phyloP scores from a whole-genome alignment of 2,888 invertebrate genomes.

The Leucoptera coffeella region DNA sequence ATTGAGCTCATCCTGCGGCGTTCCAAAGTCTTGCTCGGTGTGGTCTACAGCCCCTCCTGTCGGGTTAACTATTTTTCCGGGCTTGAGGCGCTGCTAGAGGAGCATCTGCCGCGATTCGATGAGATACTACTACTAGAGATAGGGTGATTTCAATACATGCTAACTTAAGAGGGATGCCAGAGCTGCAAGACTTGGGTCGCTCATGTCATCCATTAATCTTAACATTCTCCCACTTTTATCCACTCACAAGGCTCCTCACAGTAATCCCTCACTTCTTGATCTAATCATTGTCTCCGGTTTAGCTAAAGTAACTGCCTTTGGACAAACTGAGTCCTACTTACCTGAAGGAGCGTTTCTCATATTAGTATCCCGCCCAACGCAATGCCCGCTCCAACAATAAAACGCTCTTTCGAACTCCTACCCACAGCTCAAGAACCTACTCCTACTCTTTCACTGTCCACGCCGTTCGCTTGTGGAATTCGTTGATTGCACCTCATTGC shows the following conservation, averaged over 20 bases:
- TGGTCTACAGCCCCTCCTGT: constrained; percentile 4
- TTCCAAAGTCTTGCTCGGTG: constrained; percentile 4
- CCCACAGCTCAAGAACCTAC: too few relatives aligned
- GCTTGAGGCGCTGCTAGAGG: constrained; percentile 3
- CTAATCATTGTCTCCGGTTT: constrained; percentile 5
- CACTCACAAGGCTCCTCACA: constrained; percentile 7
- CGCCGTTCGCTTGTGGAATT: too few relatives aligned
- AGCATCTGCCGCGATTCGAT: constrained; percentile 1
- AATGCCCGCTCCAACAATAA: too few relatives aligned
- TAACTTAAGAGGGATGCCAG: too few relatives aligned
- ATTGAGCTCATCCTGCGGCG: constrained; percentile 3
- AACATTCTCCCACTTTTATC: constrained; percentile 5
- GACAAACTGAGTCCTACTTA: not conserved
- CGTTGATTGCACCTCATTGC: too few relatives aligned
- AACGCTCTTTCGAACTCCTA: too few relatives aligned
- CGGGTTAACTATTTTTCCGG: constrained; percentile 5
- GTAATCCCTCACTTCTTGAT: too few relatives aligned
- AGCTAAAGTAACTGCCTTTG: not conserved
- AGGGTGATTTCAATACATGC: constrained; percentile 7
- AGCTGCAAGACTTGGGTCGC: too few relatives aligned
- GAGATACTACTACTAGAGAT: constrained; percentile 4
- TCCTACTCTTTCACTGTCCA: too few relatives aligned
- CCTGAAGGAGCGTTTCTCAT: too few relatives aligned
- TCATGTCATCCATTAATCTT: too few relatives aligned
- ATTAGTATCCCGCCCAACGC: too few relatives aligned